Evolutionary conservation across 2,113 vertebrate species (phyloP), one percentile per base, ranked within the genome.

Genomic region (Calyptomena viridis): DNA sequence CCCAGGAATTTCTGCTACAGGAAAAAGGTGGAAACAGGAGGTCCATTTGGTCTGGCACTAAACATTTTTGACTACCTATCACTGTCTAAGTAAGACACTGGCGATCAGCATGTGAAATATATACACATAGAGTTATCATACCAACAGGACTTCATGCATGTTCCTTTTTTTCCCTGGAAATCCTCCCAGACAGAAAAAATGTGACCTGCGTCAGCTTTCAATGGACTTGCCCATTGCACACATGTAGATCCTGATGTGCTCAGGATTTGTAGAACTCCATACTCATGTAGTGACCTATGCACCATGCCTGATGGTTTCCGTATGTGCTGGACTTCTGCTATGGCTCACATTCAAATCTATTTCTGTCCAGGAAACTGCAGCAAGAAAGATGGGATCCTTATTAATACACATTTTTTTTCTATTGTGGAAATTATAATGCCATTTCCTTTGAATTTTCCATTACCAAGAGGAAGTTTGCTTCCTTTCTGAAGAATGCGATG

Each of bases 171-270:
- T 12, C 35, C 35, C 53, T 52, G 50, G 58, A 72, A 72, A 73
- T 73, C 44, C 76, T 75, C 14, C n/a, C 13, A 44, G 76, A 47
- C 18, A 64, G 39, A 53, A 84, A 42, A 84, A 68, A 49, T 1
- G 1, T 42, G 18, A 53, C 2, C 2, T 13, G 5, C 35, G 50
- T 17, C 66, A 84, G 47, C 69, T 39, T 20, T 21, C 66, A 47
- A 1, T 16, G 49, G 47, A 56, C 58, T 28, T 68, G 49, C 30
- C 40, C 49, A 30, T 10, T 6, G 33, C 82, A 64, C 47, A 71
- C 44, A 24, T 0, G 0, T 1, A 50, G 72, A 49, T 47, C 35
- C 28, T 0, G 0, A 14, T 8, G 37, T 53, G 52, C 81, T 71
- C 0, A 0, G 69, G 50, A n/a, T 47, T 33, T 37, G 55, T 5